Evolutionary conservation across 2,888 invertebrate genomes (phyloP), one percentile per base, ranked within the genome.

Genomic region (Cephus rjabovi): DNA sequence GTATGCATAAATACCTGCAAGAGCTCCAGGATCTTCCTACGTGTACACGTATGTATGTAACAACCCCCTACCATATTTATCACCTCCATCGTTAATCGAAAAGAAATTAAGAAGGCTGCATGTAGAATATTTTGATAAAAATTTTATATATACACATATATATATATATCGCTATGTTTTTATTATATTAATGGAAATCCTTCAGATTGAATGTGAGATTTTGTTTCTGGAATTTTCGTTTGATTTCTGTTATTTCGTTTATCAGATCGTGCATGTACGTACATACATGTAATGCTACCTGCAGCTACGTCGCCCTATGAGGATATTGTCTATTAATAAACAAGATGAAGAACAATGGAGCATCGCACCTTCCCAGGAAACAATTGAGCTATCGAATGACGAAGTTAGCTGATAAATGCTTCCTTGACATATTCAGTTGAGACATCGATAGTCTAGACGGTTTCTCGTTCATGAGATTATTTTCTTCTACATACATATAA

Each of bases 351-450:
- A 84, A 83, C 83, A 86, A 84, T 82, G 75, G 79, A 77, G 80
- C 82, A 80, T 83, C 80, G 81, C 80, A 80, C 78, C 79, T 76
- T 82, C 79, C 81, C 76, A 82, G 82, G 81, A 80, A 79, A 81
- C 77, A 83, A 81, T 82, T 77, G 79, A 77, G 56, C 40, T 37
- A 80, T 84, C 82, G 79, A 81, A 34, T 71, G 71, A 71, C 71
- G 75, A 79, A 74, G 80, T 78, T 76, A 78, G 78, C 75, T 79
- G 79, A 82, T 81, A 84, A 83, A 79, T 83, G 82, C 23, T 56
- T 56, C 56, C 23, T 31, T 34, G 31, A 71, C 71, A 33, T 31
- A 15, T 71, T 71, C 71, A 71, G 71, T 34, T 12, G 31, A 12
- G 71, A 71, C 31, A 71, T 33, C 71, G 71, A 71, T 71, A 31